phyloP scores from a whole-genome alignment of 2,113 vertebrate species.

The Pseudonaja textilis region DNA sequence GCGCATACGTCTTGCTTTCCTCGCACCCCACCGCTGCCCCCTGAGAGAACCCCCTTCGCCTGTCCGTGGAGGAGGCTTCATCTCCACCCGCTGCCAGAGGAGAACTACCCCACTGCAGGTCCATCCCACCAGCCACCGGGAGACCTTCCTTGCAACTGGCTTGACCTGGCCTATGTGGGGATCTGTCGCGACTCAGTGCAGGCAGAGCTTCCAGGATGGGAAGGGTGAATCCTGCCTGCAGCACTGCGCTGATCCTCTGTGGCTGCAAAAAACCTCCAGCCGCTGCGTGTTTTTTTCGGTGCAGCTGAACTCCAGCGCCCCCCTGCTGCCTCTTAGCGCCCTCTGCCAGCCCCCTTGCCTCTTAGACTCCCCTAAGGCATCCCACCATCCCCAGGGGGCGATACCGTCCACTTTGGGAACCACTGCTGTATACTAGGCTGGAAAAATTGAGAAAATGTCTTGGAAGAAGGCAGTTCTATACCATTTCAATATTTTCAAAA shows the following conservation, averaged over 20 bases:
- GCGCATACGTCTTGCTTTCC: neutral
- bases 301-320: too few relatives aligned
- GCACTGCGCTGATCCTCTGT: too few relatives aligned
- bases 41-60: neutral
- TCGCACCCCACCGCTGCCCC: too few relatives aligned
- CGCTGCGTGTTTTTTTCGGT: too few relatives aligned
- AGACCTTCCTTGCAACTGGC: neutral
- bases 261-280: too few relatives aligned
- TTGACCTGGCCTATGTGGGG: neutral
- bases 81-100: constrained; percentile 1
- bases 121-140: neutral
- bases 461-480: neutral
- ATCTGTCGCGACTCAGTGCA: neutral
- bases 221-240: too few relatives aligned
- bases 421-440: neutral
- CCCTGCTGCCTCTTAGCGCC: too few relatives aligned
- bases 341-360: too few relatives aligned
- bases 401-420: too few relatives aligned
- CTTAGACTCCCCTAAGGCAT: too few relatives aligned
- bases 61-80: neutral
- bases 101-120: neutral
- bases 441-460: neutral
- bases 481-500: neutral
- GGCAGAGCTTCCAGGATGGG: neutral
- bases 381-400: too few relatives aligned